Base-by-base conservation (phyloP, 2,113 vertebrate genomes). In the Hiodon alosoides region DNA sequence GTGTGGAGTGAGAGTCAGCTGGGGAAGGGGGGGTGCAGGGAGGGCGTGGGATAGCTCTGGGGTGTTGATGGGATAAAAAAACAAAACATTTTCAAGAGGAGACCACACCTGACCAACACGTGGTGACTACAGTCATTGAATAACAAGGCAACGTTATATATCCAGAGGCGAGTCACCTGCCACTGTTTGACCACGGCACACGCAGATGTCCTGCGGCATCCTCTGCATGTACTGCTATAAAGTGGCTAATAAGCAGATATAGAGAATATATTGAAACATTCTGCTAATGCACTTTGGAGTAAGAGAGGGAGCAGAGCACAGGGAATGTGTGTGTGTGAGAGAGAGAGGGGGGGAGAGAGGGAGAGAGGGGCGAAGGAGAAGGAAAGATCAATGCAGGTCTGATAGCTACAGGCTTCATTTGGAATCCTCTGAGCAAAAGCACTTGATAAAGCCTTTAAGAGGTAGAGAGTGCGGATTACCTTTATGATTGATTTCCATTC, bases 401-500 rank as follows among this genome's bases (percentile, higher is more conserved):
- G 84, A 84, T 85, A 85, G 81, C 78, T 81, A 79, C 78, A 80
- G 78, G 77, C 82, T 82, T 85, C 81, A 82, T 82, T 80, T 82
- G 80, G 81, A 82, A 79, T 83, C 82, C 84, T 82, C 76, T 54
- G 67, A 82, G 82, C 81, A 79, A 86, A 89, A 85, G 87, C 88
- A 89, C 88, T 90, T 90, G 87, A 87, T 91, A 90, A 91, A 89
- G 90, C 88, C 84, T 80, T 85, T 86, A 89, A 85, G 86, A 83
- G 78, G 68, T 90, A 85, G 85, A 87, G 87, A 88, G 89, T 90
- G 91, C 90, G 90, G 90, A 91, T 87, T 92, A 91, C 89, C 90
- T 90, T 90, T 88, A 86, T 92, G 93, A 94, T 93, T 93, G 92
- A 95, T 95, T 94, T 93, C 90, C 91, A 89, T 92, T 93, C 89